Evolutionary conservation across 2,888 invertebrate species (phyloP).

Genomic region (Perdita meconis): DNA sequence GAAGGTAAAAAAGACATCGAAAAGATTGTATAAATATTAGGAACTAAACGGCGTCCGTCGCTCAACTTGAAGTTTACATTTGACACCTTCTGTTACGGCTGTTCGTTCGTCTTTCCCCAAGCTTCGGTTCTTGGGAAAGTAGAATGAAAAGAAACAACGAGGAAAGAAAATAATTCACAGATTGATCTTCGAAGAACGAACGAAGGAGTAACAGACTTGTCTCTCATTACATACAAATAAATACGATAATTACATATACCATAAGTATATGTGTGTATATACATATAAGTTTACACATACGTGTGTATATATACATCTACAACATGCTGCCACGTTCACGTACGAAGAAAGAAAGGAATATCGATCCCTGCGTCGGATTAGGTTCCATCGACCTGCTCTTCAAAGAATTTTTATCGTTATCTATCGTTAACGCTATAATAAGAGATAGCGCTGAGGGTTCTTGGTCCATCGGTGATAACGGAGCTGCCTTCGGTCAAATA

Average conservation of each 20-base stretch:
- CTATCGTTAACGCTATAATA: no score
- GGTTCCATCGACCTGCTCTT: not conserved
- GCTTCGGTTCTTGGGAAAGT: not conserved
- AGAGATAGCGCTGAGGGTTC: no score
- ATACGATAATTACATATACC: conserved; percentile 33
- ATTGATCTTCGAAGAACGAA: not conserved
- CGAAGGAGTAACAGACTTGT: conserved; percentile 3
- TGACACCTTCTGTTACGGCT: not conserved
- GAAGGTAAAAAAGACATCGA: not conserved
- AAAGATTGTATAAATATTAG: conserved; percentile 27
- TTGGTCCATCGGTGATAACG: no score
- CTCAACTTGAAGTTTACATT: not conserved
- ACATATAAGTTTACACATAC: conserved; percentile 9
- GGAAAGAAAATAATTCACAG: not conserved
- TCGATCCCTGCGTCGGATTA: not conserved
- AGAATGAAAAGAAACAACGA: not conserved
- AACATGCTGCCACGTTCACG: conserved; percentile 19
- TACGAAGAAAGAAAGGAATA: conserved; percentile 25
- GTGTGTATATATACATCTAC: conserved; percentile 28
- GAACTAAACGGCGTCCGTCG: conserved; percentile 20
- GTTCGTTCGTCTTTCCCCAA: not conserved
- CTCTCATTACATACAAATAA: conserved; percentile 46
- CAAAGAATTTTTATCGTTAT: no score
- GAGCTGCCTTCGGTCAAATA: no score
- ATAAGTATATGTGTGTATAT: conserved; percentile 14